phyloP scores from a whole-genome alignment of 1,140 invertebrate species.

The Mylabris phalerata region DNA sequence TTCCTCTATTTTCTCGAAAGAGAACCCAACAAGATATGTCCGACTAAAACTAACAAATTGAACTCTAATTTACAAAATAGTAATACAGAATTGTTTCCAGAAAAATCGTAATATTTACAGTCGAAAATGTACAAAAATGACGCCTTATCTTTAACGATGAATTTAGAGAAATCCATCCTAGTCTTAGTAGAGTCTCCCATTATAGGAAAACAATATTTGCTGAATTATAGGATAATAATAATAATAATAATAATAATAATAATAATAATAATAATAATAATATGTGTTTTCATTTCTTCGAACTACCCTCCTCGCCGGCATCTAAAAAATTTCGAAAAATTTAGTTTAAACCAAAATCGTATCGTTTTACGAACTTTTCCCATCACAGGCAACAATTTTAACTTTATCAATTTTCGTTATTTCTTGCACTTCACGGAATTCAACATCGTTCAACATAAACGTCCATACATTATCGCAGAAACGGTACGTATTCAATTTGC shows the following conservation, averaged over 20 bases:
- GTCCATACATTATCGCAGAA: conserved; percentile 99
- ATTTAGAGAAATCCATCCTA: too few species aligned
- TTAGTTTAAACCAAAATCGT: conserved; percentile 3
- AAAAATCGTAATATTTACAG: background rate
- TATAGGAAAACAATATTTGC: too few species aligned
- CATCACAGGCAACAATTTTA: conserved; percentile 99
- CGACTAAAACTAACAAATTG: too few species aligned
- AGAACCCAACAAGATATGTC: too few species aligned
- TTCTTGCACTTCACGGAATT: conserved; percentile 94
- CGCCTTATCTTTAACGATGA: too few species aligned
- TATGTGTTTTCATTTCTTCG: conserved; percentile 22
- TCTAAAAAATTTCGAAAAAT: conserved; percentile 20
- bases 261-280: too few species aligned
- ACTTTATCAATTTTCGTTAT: conserved; percentile 94
- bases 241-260: too few species aligned
- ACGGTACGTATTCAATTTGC: conserved; percentile 95
- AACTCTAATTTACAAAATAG: too few species aligned
- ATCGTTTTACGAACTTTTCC: conserved; percentile 68
- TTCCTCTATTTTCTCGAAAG: too few species aligned
- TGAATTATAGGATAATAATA: too few species aligned
- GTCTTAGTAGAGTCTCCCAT: too few species aligned
- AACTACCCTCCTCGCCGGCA: conserved; percentile 27
- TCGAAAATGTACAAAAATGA: conserved; percentile 8
- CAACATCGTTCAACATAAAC: conserved; percentile 97
- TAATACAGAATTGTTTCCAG: too few species aligned